Percentiles rank a stretch among this genome's conserved stretches.
Evolutionary conservation across 2,797 vertebrate genomes (phyloP).

Genomic region (Protonibea diacanthus): DNA sequence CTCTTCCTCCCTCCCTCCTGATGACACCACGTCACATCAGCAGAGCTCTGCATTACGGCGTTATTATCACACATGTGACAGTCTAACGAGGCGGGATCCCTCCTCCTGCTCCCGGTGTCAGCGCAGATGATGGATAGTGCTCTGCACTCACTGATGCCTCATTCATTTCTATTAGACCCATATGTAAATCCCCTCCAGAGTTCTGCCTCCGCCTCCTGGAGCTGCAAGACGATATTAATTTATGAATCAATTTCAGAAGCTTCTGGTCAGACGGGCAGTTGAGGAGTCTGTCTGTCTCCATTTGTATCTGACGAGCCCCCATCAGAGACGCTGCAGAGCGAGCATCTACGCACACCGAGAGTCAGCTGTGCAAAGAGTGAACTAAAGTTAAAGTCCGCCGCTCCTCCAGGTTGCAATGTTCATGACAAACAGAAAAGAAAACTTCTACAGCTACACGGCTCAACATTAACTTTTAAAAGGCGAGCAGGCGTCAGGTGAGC

Average conservation of each 20-base stretch:
- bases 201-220: slow-evolving; percentile 78
- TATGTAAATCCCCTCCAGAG: slow-evolving; percentile 90
- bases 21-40: slow-evolving; percentile 54
- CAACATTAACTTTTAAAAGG: no score
- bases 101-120: slow-evolving; percentile 75
- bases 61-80: slow-evolving; percentile 90
- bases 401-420: no score
- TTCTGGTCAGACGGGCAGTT: slow-evolving; percentile 79
- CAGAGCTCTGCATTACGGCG: slow-evolving; percentile 75
- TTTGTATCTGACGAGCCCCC: slow-evolving; percentile 49
- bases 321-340: not conserved
- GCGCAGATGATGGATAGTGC: slow-evolving; percentile 91
- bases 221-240: slow-evolving; percentile 90
- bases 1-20: slow-evolving; percentile 6
- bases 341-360: not conserved
- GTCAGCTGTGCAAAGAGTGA: not conserved
- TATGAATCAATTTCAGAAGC: slow-evolving; percentile 87
- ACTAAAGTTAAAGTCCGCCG: no score
- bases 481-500: no score
- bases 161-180: slow-evolving; percentile 94
- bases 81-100: slow-evolving; percentile 85
- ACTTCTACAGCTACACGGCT: no score
- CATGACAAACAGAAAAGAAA: no score
- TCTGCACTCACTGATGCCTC: slow-evolving; percentile 90
- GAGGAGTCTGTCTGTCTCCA: slow-evolving; percentile 56